Percentiles rank a stretch among this genome's conserved stretches.
These are phyloP conservation scores for Condylostylus longicornis DNA, from an alignment of 1,140 invertebrate genomes.

Conservation along the genomic window DNA sequence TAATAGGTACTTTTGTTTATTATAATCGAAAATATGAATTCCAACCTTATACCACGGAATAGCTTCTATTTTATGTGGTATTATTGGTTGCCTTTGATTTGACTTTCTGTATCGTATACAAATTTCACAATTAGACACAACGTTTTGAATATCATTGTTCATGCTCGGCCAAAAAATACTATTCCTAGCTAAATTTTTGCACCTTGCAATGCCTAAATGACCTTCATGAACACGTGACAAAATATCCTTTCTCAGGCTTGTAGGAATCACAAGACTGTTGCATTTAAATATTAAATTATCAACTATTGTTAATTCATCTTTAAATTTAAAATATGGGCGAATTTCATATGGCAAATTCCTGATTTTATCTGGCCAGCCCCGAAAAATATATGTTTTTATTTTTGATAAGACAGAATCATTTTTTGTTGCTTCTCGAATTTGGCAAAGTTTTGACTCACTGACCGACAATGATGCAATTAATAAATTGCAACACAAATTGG, in stretches of 20 bases:
- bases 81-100: conserved; percentile 5
- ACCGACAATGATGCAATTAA: conserved; percentile 11
- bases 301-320: conserved; percentile 20
- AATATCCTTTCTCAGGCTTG: conserved; percentile 18
- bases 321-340: conserved; percentile 19
- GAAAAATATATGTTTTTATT: conserved; percentile 14
- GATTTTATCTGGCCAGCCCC: conserved; percentile 30
- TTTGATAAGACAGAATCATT: conserved; percentile 16
- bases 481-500: conserved; percentile 13
- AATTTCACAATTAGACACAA: conserved; percentile 26
- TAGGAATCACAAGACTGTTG: conserved; percentile 27
- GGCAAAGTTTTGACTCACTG: conserved; percentile 11
- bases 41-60: conserved; percentile 8
- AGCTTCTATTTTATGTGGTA: conserved; percentile 2
- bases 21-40: conserved; percentile 22
- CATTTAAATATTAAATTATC: conserved; percentile 27
- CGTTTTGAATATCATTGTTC: conserved; percentile 30
- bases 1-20: conserved; percentile 21
- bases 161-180: conserved; percentile 33
- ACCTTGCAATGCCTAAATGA: conserved; percentile 34
- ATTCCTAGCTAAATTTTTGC: conserved; percentile 23
- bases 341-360: conserved; percentile 13
- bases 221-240: conserved; percentile 28
- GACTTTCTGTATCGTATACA: conserved; percentile 5
- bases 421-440: conserved; percentile 16